Evolutionary conservation across 1,140 invertebrate species (phyloP).

Genomic region (Bombus picipes): DNA sequence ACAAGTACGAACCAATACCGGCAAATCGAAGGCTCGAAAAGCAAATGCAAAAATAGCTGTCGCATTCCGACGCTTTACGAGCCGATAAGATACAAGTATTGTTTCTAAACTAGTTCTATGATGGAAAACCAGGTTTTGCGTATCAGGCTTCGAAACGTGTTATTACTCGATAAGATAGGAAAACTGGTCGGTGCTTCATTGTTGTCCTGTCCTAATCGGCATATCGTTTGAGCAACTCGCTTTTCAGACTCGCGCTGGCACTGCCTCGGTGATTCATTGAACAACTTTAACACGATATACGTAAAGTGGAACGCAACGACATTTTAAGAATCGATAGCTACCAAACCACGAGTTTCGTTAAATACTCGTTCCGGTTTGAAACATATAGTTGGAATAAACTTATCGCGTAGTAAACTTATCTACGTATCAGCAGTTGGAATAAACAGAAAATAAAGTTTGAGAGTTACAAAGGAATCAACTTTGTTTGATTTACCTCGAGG

Average conservation of each 20-base stretch:
- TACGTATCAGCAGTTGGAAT: no score
- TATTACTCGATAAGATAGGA: constrained; percentile 10
- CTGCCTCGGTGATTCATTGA: not conserved
- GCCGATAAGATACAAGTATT: constrained; percentile 1
- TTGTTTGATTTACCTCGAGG: no score
- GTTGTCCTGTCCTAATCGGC: not conserved
- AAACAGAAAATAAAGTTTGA: no score
- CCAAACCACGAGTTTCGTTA: not conserved
- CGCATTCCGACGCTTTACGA: not conserved
- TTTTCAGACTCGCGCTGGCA: not conserved
- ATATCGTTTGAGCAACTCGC: not conserved
- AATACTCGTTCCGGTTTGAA: not conserved
- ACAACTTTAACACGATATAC: not conserved
- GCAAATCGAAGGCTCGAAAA: no score
- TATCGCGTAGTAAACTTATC: no score
- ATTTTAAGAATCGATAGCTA: not conserved
- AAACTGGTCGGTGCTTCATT: not conserved
- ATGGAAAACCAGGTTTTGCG: not conserved
- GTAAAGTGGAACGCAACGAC: not conserved
- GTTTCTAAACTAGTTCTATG: not conserved
- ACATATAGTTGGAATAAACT: no score
- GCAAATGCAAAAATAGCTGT: constrained; percentile 21
- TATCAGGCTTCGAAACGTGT: constrained; percentile 2
- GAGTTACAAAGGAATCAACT: no score
- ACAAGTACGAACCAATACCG: not conserved